phyloP scores from a whole-genome alignment of 2,797 vertebrate genomes.

The Siniperca scherzeri region DNA sequence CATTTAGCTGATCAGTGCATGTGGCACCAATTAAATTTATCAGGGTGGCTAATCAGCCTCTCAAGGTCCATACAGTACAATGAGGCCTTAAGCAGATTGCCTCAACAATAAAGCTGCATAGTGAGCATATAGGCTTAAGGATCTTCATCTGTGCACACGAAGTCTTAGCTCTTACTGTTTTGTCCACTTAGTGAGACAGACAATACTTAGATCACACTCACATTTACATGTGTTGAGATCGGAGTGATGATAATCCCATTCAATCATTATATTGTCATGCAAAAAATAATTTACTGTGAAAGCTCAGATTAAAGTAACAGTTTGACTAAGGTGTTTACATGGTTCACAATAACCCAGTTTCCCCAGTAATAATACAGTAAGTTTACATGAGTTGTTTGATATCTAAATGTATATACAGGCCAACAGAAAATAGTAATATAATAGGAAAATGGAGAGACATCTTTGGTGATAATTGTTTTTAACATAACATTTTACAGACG shows the following conservation, averaged over 20 bases:
- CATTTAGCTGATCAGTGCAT: conserved; percentile 52
- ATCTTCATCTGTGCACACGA: conserved; percentile 39
- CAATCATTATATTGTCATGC: conserved; percentile 17
- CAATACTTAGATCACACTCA: conserved; percentile 32
- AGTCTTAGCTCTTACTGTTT: conserved; percentile 42
- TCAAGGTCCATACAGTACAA: conserved; percentile 47
- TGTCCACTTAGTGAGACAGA: conserved; percentile 38
- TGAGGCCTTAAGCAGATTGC: conserved; percentile 64
- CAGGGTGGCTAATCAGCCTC: conserved; percentile 55
- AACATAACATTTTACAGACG: conserved; percentile 12
- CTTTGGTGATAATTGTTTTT: conserved; percentile 32
- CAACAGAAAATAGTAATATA: conserved; percentile 1
- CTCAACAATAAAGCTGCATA: conserved; percentile 55
- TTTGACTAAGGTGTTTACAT: conserved; percentile 8
- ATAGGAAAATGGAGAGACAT: background rate
- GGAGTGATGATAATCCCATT: conserved; percentile 37
- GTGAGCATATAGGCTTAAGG: conserved; percentile 54
- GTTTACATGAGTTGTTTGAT: conserved; percentile 13
- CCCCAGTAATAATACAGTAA: background rate
- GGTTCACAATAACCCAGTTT: background rate
- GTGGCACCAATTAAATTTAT: conserved; percentile 67
- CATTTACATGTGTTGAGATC: conserved; percentile 6
- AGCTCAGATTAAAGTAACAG: background rate
- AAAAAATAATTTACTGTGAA: conserved; percentile 19
- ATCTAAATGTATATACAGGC: background rate